Evolutionary conservation across 2,888 invertebrate species (phyloP).

Genomic region (Macropis europaea): DNA sequence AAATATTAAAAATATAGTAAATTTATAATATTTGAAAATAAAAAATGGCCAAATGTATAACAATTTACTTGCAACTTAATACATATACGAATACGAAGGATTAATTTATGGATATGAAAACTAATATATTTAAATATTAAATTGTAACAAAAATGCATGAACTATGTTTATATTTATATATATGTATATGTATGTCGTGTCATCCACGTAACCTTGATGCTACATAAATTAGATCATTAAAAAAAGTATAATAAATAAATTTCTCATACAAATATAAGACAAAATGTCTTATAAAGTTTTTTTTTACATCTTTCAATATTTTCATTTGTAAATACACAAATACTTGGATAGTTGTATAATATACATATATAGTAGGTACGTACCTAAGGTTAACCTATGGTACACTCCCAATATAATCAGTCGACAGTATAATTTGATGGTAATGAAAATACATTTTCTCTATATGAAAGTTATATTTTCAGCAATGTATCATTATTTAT

Average conservation of each 20-base stretch:
- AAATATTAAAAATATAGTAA: not conserved
- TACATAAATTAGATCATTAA: constrained; percentile 1
- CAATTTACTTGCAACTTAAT: not conserved
- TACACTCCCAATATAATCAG: not conserved
- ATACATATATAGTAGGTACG: constrained; percentile 4
- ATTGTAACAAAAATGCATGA: not conserved
- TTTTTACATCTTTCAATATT: constrained; percentile 10
- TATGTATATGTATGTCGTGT: not conserved
- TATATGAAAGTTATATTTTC: constrained; percentile 23
- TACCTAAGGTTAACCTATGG: constrained; percentile 6
- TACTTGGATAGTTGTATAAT: not conserved
- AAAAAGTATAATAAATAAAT: constrained; percentile 41
- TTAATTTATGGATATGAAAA: constrained; percentile 11
- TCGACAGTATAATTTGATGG: constrained; percentile 5
- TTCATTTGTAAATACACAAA: constrained; percentile 18
- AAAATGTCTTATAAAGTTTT: constrained; percentile 27
- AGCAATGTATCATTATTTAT: no score
- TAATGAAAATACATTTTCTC: constrained; percentile 23
- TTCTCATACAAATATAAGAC: constrained; percentile 11
- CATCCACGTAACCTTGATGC: not conserved
- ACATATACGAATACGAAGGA: constrained; percentile 3
- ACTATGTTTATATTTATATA: constrained; percentile 6
- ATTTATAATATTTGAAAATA: not conserved
- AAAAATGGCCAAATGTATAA: constrained; percentile 13
- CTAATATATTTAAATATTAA: not conserved